Base-by-base conservation (phyloP, 2,888 invertebrate species). In the Sminthurinus aureus region DNA sequence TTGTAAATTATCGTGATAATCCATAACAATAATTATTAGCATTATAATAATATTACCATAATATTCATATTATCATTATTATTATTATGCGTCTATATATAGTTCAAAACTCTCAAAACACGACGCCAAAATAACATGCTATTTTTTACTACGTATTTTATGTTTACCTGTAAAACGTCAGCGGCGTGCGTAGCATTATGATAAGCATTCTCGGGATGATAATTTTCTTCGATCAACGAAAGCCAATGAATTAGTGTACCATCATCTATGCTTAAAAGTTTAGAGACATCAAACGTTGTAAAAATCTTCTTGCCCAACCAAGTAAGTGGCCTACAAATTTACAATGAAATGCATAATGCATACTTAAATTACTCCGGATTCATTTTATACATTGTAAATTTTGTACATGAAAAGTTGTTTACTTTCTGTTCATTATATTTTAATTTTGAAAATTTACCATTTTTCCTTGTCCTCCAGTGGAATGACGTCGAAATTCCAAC, bases 181-280 rank as follows among this genome's bases (percentile, higher is more conserved):
- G 82, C 78, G 0, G 84, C 84, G 67, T 84, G 84, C 2, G 84
- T 84, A 15, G 82, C 80, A 78, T 84, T 84, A 82, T 84, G 84
- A 52, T 84, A 84, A 20, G 81, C 79, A 82, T 84, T 84, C 9
- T 18, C 26, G 1, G n/a, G 11, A 64, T 82, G 82, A 50, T 84
- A 84, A 74, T 84, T 78, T 9, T 67, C 24, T 69, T 84, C 84
- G 20, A 84, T 78, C 15, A 84, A 50, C 13, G 20, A 38, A 20
- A 84, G 73, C 84, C 84, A 84, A 71, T 82, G 82, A 2, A 50
- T 52, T 38, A 84, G 20, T 2, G 67, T 78, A 13, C 50, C 12
- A 13, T 51, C 50, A 51, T 84, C 84, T 6, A 77, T 82, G 1
- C 69, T 69, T 15, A 84, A 69, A 20, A 71, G 8, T 3, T 52